These are phyloP conservation scores for Drosophila neonasuta DNA, from an alignment of 2,888 invertebrate species.

Conservation along the genomic window DNA sequence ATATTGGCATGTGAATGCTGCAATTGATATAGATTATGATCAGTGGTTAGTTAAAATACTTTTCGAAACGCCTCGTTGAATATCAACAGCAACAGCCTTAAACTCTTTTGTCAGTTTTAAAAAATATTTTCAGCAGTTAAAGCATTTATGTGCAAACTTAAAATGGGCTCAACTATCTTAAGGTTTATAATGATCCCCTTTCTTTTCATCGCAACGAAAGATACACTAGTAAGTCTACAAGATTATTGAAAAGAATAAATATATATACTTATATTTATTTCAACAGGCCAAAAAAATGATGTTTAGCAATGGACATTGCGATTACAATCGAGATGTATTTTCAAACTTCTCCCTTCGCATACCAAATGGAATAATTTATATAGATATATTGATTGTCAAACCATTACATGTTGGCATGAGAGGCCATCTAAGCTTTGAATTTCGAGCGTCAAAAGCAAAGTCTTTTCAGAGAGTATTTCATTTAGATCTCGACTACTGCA, in stretches of 20 bases:
- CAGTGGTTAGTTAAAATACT: neutral
- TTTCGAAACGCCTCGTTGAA: neutral
- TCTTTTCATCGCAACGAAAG: neutral
- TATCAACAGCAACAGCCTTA: neutral
- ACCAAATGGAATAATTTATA: neutral
- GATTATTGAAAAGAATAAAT: neutral
- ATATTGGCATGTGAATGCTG: neutral
- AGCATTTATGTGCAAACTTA: neutral
- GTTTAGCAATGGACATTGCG: neutral
- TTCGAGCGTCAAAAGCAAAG: neutral
- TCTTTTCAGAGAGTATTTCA: conserved; percentile 3
- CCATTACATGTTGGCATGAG: conserved; percentile 1
- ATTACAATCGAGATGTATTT: neutral
- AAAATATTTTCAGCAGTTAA: neutral
- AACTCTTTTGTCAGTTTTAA: neutral
- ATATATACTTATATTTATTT: neutral
- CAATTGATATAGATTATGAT: neutral
- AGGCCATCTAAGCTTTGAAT: conserved; percentile 6
- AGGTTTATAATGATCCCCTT: neutral
- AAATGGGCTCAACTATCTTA: neutral
- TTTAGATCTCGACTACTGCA: conserved; percentile 16
- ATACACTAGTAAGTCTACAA: neutral
- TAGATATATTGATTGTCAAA: neutral
- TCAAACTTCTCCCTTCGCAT: neutral
- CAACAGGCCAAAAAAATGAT: neutral